phyloP scores from a whole-genome alignment of 2,113 vertebrate genomes.

The Lagenorhynchus albirostris region DNA sequence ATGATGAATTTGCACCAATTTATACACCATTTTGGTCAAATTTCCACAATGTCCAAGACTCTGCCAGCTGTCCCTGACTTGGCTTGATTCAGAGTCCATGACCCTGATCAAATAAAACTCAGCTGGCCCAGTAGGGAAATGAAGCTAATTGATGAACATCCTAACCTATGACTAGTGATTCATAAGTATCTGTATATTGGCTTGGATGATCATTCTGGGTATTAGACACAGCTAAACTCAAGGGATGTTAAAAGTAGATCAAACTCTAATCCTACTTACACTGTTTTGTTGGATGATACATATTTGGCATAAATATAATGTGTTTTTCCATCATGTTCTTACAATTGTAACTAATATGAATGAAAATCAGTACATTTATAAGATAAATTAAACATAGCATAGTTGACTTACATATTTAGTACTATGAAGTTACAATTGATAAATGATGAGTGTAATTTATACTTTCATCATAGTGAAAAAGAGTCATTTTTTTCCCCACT shows the following conservation, averaged over 20 bases:
- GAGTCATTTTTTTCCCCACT: background rate
- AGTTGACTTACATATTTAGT: background rate
- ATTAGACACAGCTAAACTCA: background rate
- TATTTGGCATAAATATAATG: background rate
- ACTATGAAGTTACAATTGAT: background rate
- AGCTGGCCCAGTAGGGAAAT: background rate
- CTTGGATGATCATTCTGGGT: background rate
- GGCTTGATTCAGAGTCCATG: background rate
- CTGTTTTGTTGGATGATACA: background rate
- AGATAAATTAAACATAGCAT: background rate
- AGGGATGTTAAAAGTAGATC: background rate
- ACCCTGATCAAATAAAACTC: constrained; percentile 11
- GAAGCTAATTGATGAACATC: background rate
- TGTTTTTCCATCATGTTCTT: background rate
- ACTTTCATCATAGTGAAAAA: background rate
- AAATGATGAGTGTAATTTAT: background rate
- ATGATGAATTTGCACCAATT: background rate
- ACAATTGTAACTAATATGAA: background rate
- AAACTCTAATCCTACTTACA: background rate
- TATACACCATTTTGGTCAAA: constrained; percentile 1
- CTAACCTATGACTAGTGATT: background rate
- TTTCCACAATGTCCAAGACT: constrained; percentile 21
- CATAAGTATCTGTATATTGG: background rate
- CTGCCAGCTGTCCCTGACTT: background rate
- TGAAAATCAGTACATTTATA: background rate